phyloP scores from a whole-genome alignment of 2,113 vertebrate species.

The Fregata magnificens region DNA sequence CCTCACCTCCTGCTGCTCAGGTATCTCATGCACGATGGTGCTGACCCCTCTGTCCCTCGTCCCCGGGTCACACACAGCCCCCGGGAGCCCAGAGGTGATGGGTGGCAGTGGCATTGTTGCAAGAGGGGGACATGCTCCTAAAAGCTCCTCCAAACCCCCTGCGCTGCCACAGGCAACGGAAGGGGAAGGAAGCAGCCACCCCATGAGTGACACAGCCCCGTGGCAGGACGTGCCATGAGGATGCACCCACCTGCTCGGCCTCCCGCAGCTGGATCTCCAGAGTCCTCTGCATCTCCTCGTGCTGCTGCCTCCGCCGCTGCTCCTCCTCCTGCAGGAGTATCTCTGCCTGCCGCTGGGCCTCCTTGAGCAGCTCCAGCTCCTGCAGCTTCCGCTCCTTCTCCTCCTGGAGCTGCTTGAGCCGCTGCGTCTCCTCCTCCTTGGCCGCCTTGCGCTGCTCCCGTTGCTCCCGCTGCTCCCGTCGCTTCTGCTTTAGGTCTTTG shows the following conservation, averaged over 20 bases:
- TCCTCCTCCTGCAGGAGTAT: slow-evolving; percentile 87
- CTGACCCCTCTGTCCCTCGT: not conserved
- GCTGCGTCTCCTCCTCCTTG: slow-evolving; percentile 88
- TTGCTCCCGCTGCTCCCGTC: slow-evolving; percentile 89
- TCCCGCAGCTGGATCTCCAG: slow-evolving; percentile 87
- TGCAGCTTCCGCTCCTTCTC: slow-evolving; percentile 90
- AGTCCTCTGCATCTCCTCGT: slow-evolving; percentile 87
- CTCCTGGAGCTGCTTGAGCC: slow-evolving; percentile 89
- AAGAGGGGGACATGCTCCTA: not conserved
- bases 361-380: slow-evolving; percentile 91
- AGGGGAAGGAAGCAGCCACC: not conserved
- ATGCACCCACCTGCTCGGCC: slow-evolving; percentile 84
- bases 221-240: not conserved
- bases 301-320: slow-evolving; percentile 85
- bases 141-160: not conserved
- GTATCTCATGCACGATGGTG: not conserved
- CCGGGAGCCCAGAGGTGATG: not conserved
- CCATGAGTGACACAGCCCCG: fast-evolving
- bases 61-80: not conserved
- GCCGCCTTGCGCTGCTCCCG: slow-evolving; percentile 81
- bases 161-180: not conserved
- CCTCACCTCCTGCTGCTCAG: not conserved
- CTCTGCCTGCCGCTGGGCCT: slow-evolving; percentile 89
- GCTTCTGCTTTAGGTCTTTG: slow-evolving; percentile 90
- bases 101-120: not conserved